Base-by-base conservation (phyloP, 2,888 invertebrate genomes). In the Hyposoter dolosus region DNA sequence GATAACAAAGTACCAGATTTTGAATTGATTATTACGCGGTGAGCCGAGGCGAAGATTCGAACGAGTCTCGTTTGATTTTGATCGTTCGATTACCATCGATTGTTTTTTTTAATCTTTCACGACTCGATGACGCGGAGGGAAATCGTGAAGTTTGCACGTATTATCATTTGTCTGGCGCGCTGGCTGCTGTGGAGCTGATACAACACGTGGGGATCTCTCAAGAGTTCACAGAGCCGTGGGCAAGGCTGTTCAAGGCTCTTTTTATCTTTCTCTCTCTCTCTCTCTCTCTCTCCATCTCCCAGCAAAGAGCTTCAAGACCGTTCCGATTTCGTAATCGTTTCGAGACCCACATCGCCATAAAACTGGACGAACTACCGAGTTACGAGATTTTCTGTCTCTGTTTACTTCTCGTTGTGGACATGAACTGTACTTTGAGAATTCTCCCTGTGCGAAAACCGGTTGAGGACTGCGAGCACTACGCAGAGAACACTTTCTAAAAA, bases 201-300 rank as follows among this genome's bases (percentile, higher is more conserved):
- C 68, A 69, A 63, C 82, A 82, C 78, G 79, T 82, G 68, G 78
- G 69, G 53, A 32, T 75, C 63, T 53, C 82, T 75, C 17, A 65
- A 77, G 82, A 85, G 85, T 79, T 74, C 78, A 82, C 47, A 76
- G 81, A 47, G 75, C 83, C 91, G 89, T 90, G 88, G 91, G 91
- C 93, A 92, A 93, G 93, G 92, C 91, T 92, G 91, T 90, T 90
- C 93, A 93, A 93, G 93, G 93, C 89, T 91, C 90, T 88, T 88
- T 68, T 40, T 40, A 19, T 17, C 65, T 65, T 65, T 47, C 40
- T 71, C 47, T 71, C 69, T 19, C 69, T 32, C 32, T 0, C 47
- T 71, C 47, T 50, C 12, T 40, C 15, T 43, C 47, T 19, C 12
- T 28, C n/a, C 10, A 17, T 69, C 45, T 69, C n/a, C 50, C 12